A percentile compares a stretch with the other conserved stretches of the same genome.
Evolutionary conservation across 2,113 vertebrate species (phyloP).

Genomic region (Donacobius atricapilla): DNA sequence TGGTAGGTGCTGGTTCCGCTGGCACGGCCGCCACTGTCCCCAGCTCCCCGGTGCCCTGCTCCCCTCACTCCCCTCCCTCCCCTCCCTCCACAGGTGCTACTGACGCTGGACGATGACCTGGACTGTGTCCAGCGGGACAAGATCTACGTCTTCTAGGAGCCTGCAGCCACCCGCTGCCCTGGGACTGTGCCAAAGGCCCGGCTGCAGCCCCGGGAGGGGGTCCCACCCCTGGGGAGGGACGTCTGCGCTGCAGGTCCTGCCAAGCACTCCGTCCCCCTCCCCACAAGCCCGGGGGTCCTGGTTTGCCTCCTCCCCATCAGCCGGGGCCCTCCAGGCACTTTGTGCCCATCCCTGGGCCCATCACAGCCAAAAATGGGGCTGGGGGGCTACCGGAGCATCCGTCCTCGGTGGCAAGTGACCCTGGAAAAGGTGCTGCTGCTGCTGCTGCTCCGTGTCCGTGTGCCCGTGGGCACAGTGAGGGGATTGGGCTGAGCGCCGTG

Average conservation of each 20-base stretch:
- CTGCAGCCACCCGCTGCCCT: neutral
- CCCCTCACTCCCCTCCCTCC: neutral
- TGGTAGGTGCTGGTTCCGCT: constrained; percentile 68
- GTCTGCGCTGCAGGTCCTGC: neutral
- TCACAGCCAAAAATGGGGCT: neutral
- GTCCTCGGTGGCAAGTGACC: neutral
- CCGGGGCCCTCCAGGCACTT: neutral
- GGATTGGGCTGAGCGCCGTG: accelerated
- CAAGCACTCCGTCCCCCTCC: neutral
- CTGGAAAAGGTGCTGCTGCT: constrained; percentile 13
- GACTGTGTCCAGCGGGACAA: constrained; percentile 91
- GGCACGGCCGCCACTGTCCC: accelerated
- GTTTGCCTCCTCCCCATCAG: neutral
- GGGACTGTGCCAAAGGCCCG: neutral
- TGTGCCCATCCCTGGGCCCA: neutral
- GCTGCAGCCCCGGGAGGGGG: neutral
- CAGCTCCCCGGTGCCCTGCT: neutral
- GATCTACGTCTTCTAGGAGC: constrained; percentile 88
- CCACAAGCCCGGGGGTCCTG: neutral
- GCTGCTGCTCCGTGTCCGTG: neutral
- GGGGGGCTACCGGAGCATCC: neutral
- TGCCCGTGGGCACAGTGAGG: accelerated
- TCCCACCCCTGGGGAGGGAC: neutral
- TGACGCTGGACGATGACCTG: constrained; percentile 94
- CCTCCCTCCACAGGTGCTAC: constrained; percentile 78